phyloP scores from a whole-genome alignment of 64 coral and sea anemone genomes.

The Stylophora pistillata region DNA sequence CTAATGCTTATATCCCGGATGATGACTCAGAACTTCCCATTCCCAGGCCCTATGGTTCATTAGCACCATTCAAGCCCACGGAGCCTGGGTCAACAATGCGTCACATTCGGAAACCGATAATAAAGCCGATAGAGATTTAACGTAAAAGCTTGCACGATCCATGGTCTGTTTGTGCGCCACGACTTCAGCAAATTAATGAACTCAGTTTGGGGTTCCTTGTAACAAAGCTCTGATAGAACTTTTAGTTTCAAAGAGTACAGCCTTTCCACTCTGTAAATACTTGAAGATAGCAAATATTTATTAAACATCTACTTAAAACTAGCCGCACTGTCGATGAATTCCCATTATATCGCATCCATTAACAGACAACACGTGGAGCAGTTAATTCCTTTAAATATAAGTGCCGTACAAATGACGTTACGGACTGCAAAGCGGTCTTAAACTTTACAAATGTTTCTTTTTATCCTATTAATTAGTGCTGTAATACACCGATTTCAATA shows the following conservation, averaged over 20 bases:
- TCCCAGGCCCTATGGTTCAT: conserved; percentile 92
- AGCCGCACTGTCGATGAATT: background rate
- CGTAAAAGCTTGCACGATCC: background rate
- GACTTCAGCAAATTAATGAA: background rate
- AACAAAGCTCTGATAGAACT: background rate
- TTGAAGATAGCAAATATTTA: conserved; percentile 18
- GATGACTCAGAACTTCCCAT: conserved; percentile 96
- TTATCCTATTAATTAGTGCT: background rate
- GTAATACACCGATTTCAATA: too few relatives aligned
- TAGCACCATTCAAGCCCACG: conserved; percentile 96
- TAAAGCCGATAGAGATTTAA: conserved; percentile 99
- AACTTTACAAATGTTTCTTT: background rate
- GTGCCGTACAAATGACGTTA: background rate
- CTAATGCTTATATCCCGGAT: conserved; percentile 99
- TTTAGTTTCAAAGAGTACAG: background rate
- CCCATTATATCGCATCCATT: background rate
- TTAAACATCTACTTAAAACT: background rate
- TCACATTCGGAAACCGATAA: conserved; percentile 95
- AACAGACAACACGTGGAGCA: background rate
- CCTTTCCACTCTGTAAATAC: conserved; percentile 7
- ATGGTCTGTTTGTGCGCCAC: background rate
- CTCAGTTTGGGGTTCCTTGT: background rate
- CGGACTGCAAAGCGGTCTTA: background rate
- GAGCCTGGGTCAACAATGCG: conserved; percentile 97
- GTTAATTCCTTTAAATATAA: background rate